Base-by-base conservation (phyloP, 2,888 invertebrate species). In the Rhagonycha lutea region DNA sequence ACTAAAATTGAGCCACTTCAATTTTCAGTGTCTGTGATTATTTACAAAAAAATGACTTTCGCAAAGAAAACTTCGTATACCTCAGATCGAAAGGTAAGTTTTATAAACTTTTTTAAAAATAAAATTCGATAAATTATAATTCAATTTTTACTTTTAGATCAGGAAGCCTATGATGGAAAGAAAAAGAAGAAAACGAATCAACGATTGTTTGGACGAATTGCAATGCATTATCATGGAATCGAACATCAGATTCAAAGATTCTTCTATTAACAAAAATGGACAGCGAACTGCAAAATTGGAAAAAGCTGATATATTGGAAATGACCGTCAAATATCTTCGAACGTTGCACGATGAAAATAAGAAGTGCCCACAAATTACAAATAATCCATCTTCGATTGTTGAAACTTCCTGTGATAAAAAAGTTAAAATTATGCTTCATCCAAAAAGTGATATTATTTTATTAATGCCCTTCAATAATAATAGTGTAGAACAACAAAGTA, bases 301-400 rank as follows among this genome's bases (percentile, higher is more conserved):
- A 84, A 92, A 92, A 83, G 92, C 92, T 0, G 92, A 92, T 83
- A 92, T 92, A 71, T 83, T 92, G 60, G 92, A 92, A 83, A 89
- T 92, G 89, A 91, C 92, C 0, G 92, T 92, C 8, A 85, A 88
- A 61, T 91, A 92, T 83, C 84, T 92, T 11, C 89, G 90, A 80
- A 87, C 88, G 69, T 85, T 92, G 1, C 90, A 23, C 24, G n/a
- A 47, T n/a, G 24, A 65, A 26, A 65, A 65, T 11, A 65, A 65
- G 7, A 47, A 47, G 8, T 7, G n/a, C n/a, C 12, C 47, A 2
- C 47, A 47, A 47, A 47, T n/a, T 8, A 8, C 47, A n/a, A 47
- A 47, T 47, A 47, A 47, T 3, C 4, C 32, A 47, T 47, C 47
- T 7, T 47, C 47, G 4, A 5, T 32, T 7, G 85, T 84, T 11